Evolutionary conservation across 2,888 invertebrate species (phyloP), one percentile per base, ranked within the genome.

Genomic region (Diaphora mendica): DNA sequence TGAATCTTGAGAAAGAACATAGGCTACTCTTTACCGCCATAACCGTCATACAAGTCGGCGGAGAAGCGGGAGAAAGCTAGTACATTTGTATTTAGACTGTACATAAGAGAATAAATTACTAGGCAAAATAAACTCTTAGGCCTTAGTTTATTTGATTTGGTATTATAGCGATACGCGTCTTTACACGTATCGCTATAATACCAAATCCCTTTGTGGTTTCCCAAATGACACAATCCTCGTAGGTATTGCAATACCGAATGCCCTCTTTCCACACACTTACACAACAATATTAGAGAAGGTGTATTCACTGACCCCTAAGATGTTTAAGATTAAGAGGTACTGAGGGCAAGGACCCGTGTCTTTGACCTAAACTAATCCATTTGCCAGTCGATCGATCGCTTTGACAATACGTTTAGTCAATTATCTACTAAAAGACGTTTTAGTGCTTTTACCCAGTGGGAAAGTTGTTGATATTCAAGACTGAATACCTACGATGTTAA

Each of bases 261-360:
- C 42, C 59, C 23, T 9, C 2, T 70, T 30, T 30, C 64, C 42
- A 70, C 44, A n/a, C 64, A 44, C 62, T 64, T 64, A 70, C 62
- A 39, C 23, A 48, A 48, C 51, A 71, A 71, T 64, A 71, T 71
- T 64, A 33, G 30, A 48, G 64, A 71, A 71, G 64, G 70, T 70
- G 30, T 23, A 64, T 64, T 26, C 64, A 70, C 33, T 70, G 70
- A 70, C 64, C 70, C 64, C 11, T 48, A 48, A 59, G 48, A 3
- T 20, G 69, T 62, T 39, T 13, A 13, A 42, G 42, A 62, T 70
- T 30, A 17, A 62, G 30, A 62, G 30, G 30, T 62, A 30, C 26
- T 2, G 62, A 62, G 62, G 62, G 4, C 62, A 62, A 62, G n/a
- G 7, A 62, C 70, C 42, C 8, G 70, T 20, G 64, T 64, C 64